Base-by-base conservation (phyloP, 1,140 invertebrate genomes). In the Eufriesea mexicana region DNA sequence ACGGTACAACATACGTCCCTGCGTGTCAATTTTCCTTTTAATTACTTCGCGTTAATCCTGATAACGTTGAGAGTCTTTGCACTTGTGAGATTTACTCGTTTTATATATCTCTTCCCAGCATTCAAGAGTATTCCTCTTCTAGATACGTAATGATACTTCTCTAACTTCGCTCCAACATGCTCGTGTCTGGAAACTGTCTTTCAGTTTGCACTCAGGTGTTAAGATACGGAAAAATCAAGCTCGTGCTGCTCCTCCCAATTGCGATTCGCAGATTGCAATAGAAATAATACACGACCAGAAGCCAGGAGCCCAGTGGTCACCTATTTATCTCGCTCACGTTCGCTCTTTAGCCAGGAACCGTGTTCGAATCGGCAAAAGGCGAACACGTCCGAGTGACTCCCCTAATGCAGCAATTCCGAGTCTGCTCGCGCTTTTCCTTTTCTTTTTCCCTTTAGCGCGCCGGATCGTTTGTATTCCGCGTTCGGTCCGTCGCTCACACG, bases 391-490 rank as follows among this genome's bases (percentile, higher is more conserved):
- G 73, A 61, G n/a, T 42, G 47, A 35, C 59, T 66, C 18, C 59
- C 14, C 18, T 86, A 79, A 89, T 88, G 70, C 49, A 72, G 49
- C 54, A 14, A 88, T 84, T 89, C 49, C 35, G 12, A 88, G 73
- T 78, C 70, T 2, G 10, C 10, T 74, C 35, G 59, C 42, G 54
- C 20, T 42, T 47, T 59, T 49, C 25, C 23, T 59, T 70, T 80
- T 68, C 16, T 42, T 28, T 67, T 74, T 73, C 71, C 73, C 82
- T 72, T 49, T 47, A 72, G 9, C 84, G 14, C 54, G 59, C 28
- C 25, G 68, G 54, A 57, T 84, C 59, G 76, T 87, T 89, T 79
- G 78, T 86, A 86, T 79, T 89, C 85, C 25, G 67, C 23, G 61
- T 67, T 62, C 45, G 67, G 66, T 28, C 59, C 47, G 47, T 47